Percentiles rank a stretch among this genome's conserved stretches.
These are phyloP conservation scores for Notodonta ziczac DNA, from an alignment of 2,888 invertebrate genomes.

Conservation along the genomic window DNA sequence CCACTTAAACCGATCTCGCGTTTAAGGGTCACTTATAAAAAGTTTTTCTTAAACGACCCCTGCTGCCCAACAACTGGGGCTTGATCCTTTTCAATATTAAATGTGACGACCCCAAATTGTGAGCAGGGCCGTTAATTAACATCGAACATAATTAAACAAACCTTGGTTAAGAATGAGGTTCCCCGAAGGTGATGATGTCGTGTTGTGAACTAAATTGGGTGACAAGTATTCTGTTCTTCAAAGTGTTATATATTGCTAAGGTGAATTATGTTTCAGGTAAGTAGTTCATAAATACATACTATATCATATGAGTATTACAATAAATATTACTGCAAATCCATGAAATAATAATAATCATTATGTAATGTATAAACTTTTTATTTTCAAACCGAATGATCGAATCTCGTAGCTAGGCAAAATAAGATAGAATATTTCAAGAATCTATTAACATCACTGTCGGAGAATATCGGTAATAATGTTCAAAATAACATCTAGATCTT, in stretches of 20 bases:
- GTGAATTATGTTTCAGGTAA: not conserved
- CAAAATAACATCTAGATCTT: not conserved
- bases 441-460: not conserved
- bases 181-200: no score
- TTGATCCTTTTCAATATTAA: slow-evolving; percentile 59
- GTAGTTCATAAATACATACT: not conserved
- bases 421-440: no score
- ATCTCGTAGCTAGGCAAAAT: no score
- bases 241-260: not conserved
- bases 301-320: no score
- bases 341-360: no score
- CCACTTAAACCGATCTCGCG: slow-evolving; percentile 53
- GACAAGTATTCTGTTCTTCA: no score
- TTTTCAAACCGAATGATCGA: no score
- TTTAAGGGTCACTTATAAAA: slow-evolving; percentile 48
- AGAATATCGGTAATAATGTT: not conserved
- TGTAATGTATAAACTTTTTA: no score
- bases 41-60: slow-evolving; percentile 32
- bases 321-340: no score
- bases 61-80: slow-evolving; percentile 47
- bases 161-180: slow-evolving; percentile 31
- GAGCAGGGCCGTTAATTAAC: slow-evolving; percentile 51
- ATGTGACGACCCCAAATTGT: slow-evolving; percentile 45
- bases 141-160: slow-evolving; percentile 44
- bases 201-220: slow-evolving; percentile 9